These are phyloP conservation scores for Notechis scutatus DNA, from an alignment of 2,113 vertebrate genomes.

Conservation along the genomic window DNA sequence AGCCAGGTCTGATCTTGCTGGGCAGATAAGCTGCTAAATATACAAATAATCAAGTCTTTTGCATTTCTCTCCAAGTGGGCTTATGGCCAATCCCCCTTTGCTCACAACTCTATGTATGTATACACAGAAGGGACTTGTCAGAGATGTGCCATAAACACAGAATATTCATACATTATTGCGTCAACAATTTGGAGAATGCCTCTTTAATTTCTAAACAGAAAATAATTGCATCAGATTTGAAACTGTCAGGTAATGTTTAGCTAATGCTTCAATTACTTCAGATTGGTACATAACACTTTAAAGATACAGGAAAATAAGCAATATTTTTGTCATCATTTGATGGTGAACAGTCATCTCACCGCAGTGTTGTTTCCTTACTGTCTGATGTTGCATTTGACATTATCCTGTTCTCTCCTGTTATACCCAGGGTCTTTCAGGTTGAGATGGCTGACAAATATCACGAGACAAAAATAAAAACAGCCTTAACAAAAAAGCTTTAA, in stretches of 20 bases:
- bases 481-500: not conserved
- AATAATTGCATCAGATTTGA: not conserved
- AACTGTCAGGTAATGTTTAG: not conserved
- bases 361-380: not conserved
- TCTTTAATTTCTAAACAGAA: not conserved
- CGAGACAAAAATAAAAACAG: not conserved
- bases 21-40: not conserved
- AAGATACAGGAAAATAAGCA: not conserved
- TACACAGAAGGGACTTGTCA: not conserved
- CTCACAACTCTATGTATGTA: not conserved
- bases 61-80: not conserved
- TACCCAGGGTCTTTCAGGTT: not conserved
- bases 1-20: not conserved
- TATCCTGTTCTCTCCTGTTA: not conserved
- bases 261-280: not conserved
- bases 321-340: not conserved
- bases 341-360: not conserved
- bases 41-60: not conserved
- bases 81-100: not conserved
- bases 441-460: not conserved
- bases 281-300: not conserved
- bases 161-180: not conserved
- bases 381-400: not conserved
- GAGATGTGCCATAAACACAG: not conserved
- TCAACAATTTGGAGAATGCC: not conserved